phyloP scores from a whole-genome alignment of 1,140 invertebrate species.

The Mesaphorura yosii region DNA sequence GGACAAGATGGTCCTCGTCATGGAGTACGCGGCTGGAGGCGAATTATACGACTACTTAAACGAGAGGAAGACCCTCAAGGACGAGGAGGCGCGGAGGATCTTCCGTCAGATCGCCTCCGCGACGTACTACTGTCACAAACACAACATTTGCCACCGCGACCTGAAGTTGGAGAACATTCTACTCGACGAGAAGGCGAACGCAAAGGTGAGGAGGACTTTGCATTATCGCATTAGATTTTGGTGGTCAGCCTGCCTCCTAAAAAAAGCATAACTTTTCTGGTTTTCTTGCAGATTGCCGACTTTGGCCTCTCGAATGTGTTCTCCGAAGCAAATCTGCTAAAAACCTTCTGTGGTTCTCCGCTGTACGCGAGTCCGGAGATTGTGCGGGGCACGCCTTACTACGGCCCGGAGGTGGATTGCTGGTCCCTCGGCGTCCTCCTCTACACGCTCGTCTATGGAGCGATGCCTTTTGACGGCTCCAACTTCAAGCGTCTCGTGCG shows the following conservation, averaged over 20 bases:
- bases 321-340: conserved; percentile 71
- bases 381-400: conserved; percentile 92
- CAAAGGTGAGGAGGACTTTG: conserved; percentile 59
- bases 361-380: conserved; percentile 98
- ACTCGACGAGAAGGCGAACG: conserved; percentile 86
- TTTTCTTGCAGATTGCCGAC: conserved; percentile 74
- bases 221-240: not conserved
- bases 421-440: conserved; percentile 85
- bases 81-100: conserved; percentile 85
- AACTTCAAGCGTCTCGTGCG: conserved; percentile 94
- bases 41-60: conserved; percentile 97
- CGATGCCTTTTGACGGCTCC: conserved; percentile 98
- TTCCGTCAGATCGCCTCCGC: conserved; percentile 96
- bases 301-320: conserved; percentile 98
- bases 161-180: conserved; percentile 98
- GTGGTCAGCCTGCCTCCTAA: not conserved
- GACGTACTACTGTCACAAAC: conserved; percentile 97
- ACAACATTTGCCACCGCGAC: conserved; percentile 95
- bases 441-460: conserved; percentile 96
- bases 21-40: conserved; percentile 97
- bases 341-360: conserved; percentile 95
- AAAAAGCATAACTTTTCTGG: too few relatives aligned
- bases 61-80: conserved; percentile 70
- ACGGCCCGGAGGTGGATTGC: conserved; percentile 74
- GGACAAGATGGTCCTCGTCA: conserved; percentile 97